Evolutionary conservation across 2,113 vertebrate genomes (phyloP), one percentile per base, ranked within the genome.

Genomic region (Scophthalmus maximus): DNA sequence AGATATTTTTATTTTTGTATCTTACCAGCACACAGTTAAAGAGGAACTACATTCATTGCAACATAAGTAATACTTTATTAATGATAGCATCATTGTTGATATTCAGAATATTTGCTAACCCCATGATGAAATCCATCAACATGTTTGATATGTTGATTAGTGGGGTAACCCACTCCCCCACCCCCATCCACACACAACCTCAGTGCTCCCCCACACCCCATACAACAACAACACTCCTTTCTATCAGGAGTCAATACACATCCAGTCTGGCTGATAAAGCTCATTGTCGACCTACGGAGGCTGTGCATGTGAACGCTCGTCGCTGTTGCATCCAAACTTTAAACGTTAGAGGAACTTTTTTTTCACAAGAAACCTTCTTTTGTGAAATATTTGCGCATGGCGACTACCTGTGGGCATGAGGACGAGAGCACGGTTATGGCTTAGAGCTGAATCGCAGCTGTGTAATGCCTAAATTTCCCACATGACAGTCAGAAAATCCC

Each of bases 201-300:
- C 15, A 3, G 20, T 20, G 27, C 38, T 18, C 63, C 42, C n/a
- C n/a, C n/a, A 25, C 20, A 42, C 25, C 32, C 32, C 46, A n/a
- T 9, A 23, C 29, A 18, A 64, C 18, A 62, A 56, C 18, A 62
- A 53, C 62, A 23, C 52, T 53, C 59, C 53, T 15, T 36, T 46
- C 14, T 20, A 32, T 51, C 52, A 53, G 47, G 36, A 50, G 46
- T 29, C 53, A 75, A 63, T 70, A 80, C 52, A 65, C 60, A 69
- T 75, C 38, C 26, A 49, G n/a, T 64, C 23, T 20, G 14, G 27
- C 32, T 68, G 63, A 42, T 68, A 32, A 46, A 34, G 34, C 15
- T 27, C n/a, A 38, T 50, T n/a, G 52, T 66, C 38, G 66, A 49
- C 15, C 57, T 51, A 29, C 52, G 42, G 27, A 22, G 30, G 23